These are phyloP conservation scores for Oreochromis tanganicae DNA, from an alignment of 2,113 vertebrate species.

Conservation along the genomic window DNA sequence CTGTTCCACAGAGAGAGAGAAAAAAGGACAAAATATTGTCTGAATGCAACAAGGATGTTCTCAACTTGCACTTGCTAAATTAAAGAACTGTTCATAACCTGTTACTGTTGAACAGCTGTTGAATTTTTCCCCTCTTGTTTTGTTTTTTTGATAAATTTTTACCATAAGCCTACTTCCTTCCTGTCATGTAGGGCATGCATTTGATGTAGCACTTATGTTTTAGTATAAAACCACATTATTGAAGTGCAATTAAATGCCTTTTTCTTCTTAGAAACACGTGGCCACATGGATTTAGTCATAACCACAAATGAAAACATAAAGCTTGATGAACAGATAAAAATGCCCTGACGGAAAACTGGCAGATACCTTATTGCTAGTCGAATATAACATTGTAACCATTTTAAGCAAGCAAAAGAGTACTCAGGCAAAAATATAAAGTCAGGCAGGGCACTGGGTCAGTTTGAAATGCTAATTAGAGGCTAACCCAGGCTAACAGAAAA, in stretches of 20 bases:
- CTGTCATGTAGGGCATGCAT: neutral
- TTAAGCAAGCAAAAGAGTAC: neutral
- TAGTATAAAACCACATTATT: neutral
- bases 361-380: neutral
- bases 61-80: neutral
- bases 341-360: neutral
- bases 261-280: neutral
- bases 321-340: neutral
- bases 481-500: neutral
- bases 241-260: neutral
- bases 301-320: neutral
- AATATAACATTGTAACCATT: neutral
- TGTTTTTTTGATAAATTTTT: neutral
- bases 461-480: constrained; percentile 13
- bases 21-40: neutral
- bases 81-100: neutral
- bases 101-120: neutral
- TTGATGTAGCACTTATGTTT: neutral
- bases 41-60: neutral
- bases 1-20: neutral
- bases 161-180: neutral
- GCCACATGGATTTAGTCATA: neutral
- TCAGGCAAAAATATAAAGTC: neutral
- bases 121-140: neutral
- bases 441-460: neutral